Evolutionary conservation across 2,797 vertebrate genomes (phyloP).

Genomic region (Triplophysa yarkandensis): DNA sequence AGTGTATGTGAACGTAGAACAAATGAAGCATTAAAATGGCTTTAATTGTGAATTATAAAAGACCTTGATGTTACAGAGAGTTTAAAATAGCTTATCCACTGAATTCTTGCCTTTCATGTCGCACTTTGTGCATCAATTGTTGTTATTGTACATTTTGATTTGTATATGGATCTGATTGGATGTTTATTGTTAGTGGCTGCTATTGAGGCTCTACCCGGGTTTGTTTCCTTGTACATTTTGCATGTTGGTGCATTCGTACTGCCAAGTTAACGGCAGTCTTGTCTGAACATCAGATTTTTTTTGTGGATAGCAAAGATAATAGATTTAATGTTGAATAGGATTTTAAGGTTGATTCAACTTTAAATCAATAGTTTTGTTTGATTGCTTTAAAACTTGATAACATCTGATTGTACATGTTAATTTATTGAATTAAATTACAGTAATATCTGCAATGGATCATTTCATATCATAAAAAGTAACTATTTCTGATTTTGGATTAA

Average conservation of each 20-base stretch:
- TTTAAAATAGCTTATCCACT: conserved; percentile 61
- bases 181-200: conserved; percentile 52
- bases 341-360: too few relatives aligned
- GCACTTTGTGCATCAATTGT: conserved; percentile 54
- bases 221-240: conserved; percentile 37
- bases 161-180: conserved; percentile 37
- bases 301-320: too few relatives aligned
- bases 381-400: not conserved
- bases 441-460: conserved; percentile 2
- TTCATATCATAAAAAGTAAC: not conserved
- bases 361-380: conserved; percentile 22
- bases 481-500: not conserved
- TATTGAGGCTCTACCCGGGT: conserved; percentile 27
- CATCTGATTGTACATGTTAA: not conserved
- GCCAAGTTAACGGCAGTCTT: conserved; percentile 33
- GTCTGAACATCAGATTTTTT: conserved; percentile 43
- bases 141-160: conserved; percentile 36
- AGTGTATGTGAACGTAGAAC: conserved; percentile 50
- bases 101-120: conserved; percentile 63
- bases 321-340: too few relatives aligned
- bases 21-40: conserved; percentile 32
- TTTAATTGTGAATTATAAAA: conserved; percentile 50
- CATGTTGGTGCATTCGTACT: conserved; percentile 38
- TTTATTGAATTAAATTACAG: conserved; percentile 4
- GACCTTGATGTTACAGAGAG: conserved; percentile 62